Conservation (phyloP, 2,888 invertebrate species). For the Chloroclystis v-ata region DNA sequence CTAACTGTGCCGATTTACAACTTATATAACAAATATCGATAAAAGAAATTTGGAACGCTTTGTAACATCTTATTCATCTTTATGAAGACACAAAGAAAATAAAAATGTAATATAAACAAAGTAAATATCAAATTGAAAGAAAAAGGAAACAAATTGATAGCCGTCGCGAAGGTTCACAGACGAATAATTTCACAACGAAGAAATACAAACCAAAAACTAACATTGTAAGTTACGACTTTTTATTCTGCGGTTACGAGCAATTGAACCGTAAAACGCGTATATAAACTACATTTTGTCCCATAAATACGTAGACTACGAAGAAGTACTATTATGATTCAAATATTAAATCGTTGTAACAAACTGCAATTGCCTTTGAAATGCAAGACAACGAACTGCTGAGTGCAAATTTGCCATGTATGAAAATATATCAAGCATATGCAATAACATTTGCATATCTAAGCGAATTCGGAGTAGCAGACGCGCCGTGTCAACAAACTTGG, state of each 20-base stretch:
- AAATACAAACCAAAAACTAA: not conserved
- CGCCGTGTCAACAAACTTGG: constrained; percentile 28
- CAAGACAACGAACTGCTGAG: constrained; percentile 19
- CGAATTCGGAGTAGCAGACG: constrained; percentile 22
- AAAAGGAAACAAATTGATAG: too few species aligned
- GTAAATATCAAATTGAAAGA: not conserved
- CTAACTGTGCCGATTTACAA: too few species aligned
- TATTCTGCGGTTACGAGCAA: too few species aligned
- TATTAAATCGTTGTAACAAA: not conserved
- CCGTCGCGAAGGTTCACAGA: too few species aligned
- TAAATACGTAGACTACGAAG: not conserved
- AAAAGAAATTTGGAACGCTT: too few species aligned
- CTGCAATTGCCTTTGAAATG: constrained; percentile 13
- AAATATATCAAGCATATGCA: constrained; percentile 20
- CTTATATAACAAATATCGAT: too few species aligned
- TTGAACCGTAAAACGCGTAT: too few species aligned
- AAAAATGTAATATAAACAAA: not conserved
- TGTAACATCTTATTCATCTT: too few species aligned
- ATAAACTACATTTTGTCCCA: too few species aligned
- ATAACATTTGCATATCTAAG: constrained; percentile 27
- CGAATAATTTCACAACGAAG: too few species aligned
- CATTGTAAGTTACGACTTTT: not conserved
- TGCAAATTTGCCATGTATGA: constrained; percentile 14
- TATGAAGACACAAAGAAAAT: not conserved
- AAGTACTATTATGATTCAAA: not conserved